Percentiles rank a stretch among this genome's conserved stretches.
These are phyloP conservation scores for Lasius fuliginosus DNA, from an alignment of 2,888 invertebrate species.

Conservation along the genomic window DNA sequence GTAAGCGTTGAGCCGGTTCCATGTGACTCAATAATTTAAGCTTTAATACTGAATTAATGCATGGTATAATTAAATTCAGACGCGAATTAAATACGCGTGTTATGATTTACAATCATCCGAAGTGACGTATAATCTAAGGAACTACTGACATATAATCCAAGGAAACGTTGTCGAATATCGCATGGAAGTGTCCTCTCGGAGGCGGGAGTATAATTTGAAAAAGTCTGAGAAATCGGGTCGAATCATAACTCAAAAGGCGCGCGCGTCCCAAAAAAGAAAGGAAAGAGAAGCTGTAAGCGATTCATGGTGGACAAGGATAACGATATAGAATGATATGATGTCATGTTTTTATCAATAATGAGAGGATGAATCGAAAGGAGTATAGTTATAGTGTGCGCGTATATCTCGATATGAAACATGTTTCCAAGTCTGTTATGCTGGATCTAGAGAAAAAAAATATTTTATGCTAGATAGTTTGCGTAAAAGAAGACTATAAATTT, in stretches of 20 bases:
- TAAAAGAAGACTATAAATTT: neutral
- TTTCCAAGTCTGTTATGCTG: neutral
- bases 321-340: slow-evolving; percentile 1
- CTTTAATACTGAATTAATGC: slow-evolving; percentile 83
- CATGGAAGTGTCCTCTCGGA: slow-evolving; percentile 16
- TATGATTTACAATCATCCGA: slow-evolving; percentile 61
- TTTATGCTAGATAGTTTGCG: neutral
- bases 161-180: slow-evolving; percentile 42
- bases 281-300: neutral
- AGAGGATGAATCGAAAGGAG: neutral
- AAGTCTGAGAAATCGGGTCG: slow-evolving; percentile 39
- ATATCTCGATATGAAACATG: neutral
- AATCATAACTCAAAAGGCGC: slow-evolving; percentile 29
- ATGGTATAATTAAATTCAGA: slow-evolving; percentile 73
- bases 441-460: neutral
- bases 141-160: slow-evolving; percentile 35
- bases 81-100: slow-evolving; percentile 34
- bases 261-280: neutral
- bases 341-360: slow-evolving; percentile 13
- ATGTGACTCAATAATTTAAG: slow-evolving; percentile 79
- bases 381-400: neutral
- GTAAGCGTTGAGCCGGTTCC: slow-evolving; percentile 67
- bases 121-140: slow-evolving; percentile 41
- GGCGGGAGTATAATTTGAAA: slow-evolving; percentile 3
- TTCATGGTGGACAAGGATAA: neutral